phyloP scores from a whole-genome alignment of 2,797 vertebrate species.

The Decapterus maruadsi region DNA sequence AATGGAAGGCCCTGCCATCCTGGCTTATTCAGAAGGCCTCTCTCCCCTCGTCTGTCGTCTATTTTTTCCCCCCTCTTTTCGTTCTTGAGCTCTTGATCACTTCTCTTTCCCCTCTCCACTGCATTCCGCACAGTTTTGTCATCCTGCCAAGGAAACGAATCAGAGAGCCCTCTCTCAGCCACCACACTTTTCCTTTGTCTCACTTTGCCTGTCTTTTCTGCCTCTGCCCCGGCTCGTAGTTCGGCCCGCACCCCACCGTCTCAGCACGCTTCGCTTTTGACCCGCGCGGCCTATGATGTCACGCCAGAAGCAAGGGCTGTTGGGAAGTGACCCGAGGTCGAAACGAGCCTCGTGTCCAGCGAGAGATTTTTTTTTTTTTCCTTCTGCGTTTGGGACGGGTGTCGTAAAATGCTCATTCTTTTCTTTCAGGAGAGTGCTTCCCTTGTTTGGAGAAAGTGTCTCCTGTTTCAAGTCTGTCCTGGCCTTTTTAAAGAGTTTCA shows the following conservation, averaged over 20 bases:
- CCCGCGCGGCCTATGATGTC: conserved; percentile 73
- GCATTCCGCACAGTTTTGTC: conserved; percentile 93
- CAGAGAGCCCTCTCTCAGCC: conserved; percentile 83
- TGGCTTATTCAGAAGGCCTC: conserved; percentile 78
- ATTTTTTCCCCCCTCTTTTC: conserved; percentile 61
- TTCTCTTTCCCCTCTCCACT: conserved; percentile 86
- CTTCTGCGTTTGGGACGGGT: conserved; percentile 45
- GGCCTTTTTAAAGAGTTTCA: conserved; percentile 74
- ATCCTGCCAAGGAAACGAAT: conserved; percentile 92
- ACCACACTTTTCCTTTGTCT: conserved; percentile 79
- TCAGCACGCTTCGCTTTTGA: conserved; percentile 72
- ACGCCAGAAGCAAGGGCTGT: conserved; percentile 63
- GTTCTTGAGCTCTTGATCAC: conserved; percentile 81
- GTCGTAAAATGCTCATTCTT: conserved; percentile 68
- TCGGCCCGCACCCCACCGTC: conserved; percentile 47
- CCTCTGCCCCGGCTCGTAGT: conserved; percentile 38
- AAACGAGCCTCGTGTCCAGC: conserved; percentile 68
- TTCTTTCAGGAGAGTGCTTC: conserved; percentile 61
- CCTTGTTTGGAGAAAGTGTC: conserved; percentile 76
- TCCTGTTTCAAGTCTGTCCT: conserved; percentile 68
- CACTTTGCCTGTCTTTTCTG: conserved; percentile 57
- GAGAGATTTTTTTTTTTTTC: conserved; percentile 33
- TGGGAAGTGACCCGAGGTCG: conserved; percentile 69
- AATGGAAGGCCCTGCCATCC: conserved; percentile 65
- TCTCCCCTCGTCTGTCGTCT: conserved; percentile 67